Percentiles rank a stretch among this genome's conserved stretches.
phyloP scores from a whole-genome alignment of 2,888 invertebrate genomes.

The Tipula vernalis region DNA sequence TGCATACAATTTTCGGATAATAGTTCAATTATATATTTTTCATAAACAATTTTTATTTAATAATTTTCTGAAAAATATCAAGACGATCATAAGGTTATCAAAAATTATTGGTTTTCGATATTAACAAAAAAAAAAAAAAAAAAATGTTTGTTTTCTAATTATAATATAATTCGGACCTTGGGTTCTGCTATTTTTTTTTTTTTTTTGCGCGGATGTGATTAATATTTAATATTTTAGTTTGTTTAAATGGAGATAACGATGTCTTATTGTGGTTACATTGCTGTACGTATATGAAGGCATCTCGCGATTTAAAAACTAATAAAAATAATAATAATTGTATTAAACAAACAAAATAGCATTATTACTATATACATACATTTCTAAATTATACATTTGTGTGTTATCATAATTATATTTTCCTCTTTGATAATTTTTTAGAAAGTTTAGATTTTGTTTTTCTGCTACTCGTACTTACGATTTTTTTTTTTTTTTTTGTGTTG shows the following conservation, averaged over 20 bases:
- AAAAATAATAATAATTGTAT: background rate
- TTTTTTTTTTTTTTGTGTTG: background rate
- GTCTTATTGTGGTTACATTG: background rate
- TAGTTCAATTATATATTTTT: background rate
- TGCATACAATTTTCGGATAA: background rate
- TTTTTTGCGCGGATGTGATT: background rate
- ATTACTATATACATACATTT: background rate
- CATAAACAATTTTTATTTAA: background rate
- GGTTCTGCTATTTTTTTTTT: background rate
- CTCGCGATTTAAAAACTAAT: background rate
- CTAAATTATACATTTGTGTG: background rate
- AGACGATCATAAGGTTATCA: background rate
- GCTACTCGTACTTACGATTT: background rate
- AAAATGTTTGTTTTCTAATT: background rate
- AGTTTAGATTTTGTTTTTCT: background rate
- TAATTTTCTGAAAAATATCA: background rate
- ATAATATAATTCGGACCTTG: background rate
- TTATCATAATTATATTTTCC: background rate
- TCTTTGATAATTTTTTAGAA: background rate
- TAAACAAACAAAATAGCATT: background rate
- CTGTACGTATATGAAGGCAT: background rate
- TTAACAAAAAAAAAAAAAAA: background rate
- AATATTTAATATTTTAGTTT: background rate
- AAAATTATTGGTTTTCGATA: background rate
- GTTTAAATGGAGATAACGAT: background rate